Conservation (phyloP, 2,888 invertebrate species). For the Cryptophagus acutangulus region DNA sequence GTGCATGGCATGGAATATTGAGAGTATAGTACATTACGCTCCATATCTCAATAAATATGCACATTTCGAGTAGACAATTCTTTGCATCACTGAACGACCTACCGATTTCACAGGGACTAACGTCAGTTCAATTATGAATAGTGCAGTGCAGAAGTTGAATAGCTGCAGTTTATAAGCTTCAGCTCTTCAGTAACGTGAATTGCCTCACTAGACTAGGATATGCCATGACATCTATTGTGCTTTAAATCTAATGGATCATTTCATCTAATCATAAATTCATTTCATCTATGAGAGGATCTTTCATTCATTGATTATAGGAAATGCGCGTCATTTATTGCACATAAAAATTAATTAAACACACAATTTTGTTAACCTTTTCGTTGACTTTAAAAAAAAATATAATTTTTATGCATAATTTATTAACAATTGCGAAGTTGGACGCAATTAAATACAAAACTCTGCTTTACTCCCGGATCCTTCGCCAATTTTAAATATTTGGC, state of each 20-base stretch:
- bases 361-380: no score
- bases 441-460: no score
- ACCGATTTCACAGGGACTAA: slow-evolving; percentile 3
- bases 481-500: no score
- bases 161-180: not conserved
- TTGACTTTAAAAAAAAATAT: no score
- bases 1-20: no score
- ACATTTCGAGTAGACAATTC: slow-evolving; percentile 10
- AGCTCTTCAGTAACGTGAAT: not conserved
- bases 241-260: not conserved
- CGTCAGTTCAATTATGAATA: not conserved
- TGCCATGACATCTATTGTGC: slow-evolving; percentile 2
- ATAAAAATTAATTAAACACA: no score
- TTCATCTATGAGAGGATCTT: no score
- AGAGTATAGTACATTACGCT: slow-evolving; percentile 3
- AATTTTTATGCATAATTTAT: no score
- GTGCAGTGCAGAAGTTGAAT: not conserved
- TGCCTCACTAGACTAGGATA: not conserved
- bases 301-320: no score
- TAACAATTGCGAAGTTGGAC: no score
- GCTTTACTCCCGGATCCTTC: no score
- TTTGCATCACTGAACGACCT: slow-evolving; percentile 8
- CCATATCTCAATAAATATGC: slow-evolving; percentile 3
- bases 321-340: no score
- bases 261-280: not conserved